Percentiles rank a stretch among this genome's conserved stretches.
Evolutionary conservation across 2,113 vertebrate species (phyloP).

Genomic region (Synodontis membranacea): DNA sequence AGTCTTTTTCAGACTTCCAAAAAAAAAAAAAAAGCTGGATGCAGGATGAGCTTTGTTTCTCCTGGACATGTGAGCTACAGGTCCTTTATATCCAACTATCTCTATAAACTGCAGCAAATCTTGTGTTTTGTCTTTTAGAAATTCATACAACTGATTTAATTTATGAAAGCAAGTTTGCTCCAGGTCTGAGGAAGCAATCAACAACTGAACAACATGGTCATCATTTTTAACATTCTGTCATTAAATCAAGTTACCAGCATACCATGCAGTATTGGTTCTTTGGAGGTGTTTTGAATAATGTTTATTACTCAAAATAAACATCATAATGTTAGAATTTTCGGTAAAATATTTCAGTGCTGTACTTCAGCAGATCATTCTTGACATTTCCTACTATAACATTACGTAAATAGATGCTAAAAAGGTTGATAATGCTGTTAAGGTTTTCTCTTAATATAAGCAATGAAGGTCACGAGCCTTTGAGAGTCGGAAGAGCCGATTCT

Average conservation of each 20-base stretch:
- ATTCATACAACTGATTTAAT: not conserved
- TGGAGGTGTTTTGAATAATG: not conserved
- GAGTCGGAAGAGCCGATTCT: not conserved
- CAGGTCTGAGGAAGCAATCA: no score
- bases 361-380: not conserved
- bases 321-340: no score
- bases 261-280: no score
- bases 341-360: not conserved
- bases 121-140: not conserved
- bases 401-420: not conserved
- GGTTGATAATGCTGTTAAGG: no score
- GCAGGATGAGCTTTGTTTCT: not conserved
- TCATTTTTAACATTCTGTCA: not conserved
- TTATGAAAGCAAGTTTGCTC: not conserved
- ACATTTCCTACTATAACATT: not conserved
- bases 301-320: not conserved
- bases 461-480: not conserved
- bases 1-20: not conserved
- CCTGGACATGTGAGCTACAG: not conserved
- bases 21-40: not conserved
- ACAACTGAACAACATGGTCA: not conserved
- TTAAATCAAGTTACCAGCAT: no score
- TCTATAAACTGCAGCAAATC: not conserved
- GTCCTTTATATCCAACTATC: not conserved
- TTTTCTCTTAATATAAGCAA: not conserved